Percentiles rank a stretch among this genome's conserved stretches.
Conservation (phyloP, 1,140 invertebrate genomes). For the Manduca sexta region DNA sequence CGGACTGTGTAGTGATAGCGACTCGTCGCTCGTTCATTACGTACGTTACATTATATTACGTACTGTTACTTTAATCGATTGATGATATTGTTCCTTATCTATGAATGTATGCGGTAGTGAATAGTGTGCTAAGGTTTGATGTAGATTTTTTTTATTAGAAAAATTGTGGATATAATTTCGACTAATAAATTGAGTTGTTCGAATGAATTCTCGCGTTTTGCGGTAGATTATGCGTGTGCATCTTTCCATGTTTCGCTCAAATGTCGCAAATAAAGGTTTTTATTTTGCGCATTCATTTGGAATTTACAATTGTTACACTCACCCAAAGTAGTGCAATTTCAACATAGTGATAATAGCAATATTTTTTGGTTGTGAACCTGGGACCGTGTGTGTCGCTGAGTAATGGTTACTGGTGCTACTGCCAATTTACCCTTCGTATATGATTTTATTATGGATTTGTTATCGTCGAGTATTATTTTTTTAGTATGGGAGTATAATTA, state of each 20-base stretch:
- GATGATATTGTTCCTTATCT: slow-evolving; percentile 70
- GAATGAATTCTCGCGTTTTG: slow-evolving; percentile 36
- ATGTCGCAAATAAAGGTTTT: slow-evolving; percentile 33
- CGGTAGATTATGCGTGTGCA: slow-evolving; percentile 46
- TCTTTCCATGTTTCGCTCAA: slow-evolving; percentile 48
- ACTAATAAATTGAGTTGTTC: slow-evolving; percentile 55
- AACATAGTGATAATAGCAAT: slow-evolving; percentile 67
- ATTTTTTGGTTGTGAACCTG: slow-evolving; percentile 68
- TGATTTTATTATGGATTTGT: slow-evolving; percentile 54
- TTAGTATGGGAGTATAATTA: slow-evolving; percentile 40
- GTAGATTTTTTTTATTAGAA: slow-evolving; percentile 67
- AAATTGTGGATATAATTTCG: slow-evolving; percentile 59
- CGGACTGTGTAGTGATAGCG: background rate
- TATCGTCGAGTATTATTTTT: slow-evolving; percentile 58
- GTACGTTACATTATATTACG: background rate
- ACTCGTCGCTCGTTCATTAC: background rate
- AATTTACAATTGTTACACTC: slow-evolving; percentile 33
- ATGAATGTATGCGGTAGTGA: slow-evolving; percentile 70
- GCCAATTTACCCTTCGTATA: slow-evolving; percentile 39
- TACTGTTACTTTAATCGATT: slow-evolving; percentile 18
- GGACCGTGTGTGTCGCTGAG: slow-evolving; percentile 37
- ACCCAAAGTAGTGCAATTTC: slow-evolving; percentile 60
- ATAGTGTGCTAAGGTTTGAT: slow-evolving; percentile 72
- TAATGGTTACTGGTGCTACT: slow-evolving; percentile 52
- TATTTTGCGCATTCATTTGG: slow-evolving; percentile 35